Conservation (phyloP, 2,888 invertebrate genomes). For the Crocallis elinguaria region DNA sequence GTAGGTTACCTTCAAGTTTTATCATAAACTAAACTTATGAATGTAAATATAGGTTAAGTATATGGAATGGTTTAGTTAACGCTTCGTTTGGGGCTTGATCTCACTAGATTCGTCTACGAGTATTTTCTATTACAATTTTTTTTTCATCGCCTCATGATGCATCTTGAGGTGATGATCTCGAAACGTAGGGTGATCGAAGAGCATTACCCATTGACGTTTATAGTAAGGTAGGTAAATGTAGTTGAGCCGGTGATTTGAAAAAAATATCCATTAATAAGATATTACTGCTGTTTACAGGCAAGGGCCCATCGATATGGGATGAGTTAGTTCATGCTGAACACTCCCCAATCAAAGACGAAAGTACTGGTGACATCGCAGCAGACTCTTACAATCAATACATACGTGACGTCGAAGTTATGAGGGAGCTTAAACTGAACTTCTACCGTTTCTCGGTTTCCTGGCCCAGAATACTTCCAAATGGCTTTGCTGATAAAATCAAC, state of each 20-base stretch:
- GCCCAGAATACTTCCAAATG: constrained; percentile 87
- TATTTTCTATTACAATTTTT: too few species aligned
- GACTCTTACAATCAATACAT: constrained; percentile 87
- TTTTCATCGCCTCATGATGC: too few species aligned
- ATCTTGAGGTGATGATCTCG: too few species aligned
- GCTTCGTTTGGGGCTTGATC: too few species aligned
- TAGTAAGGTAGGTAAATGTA: neutral
- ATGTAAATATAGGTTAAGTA: too few species aligned
- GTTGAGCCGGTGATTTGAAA: neutral
- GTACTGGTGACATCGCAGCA: constrained; percentile 85
- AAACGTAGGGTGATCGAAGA: too few species aligned
- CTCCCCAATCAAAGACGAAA: constrained; percentile 54
- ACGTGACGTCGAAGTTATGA: constrained; percentile 76
- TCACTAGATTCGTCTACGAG: too few species aligned
- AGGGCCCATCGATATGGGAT: constrained; percentile 86
- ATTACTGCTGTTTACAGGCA: constrained; percentile 69
- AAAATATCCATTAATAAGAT: neutral
- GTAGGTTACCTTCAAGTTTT: too few species aligned
- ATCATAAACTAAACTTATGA: too few species aligned
- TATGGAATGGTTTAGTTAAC: too few species aligned
- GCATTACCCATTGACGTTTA: neutral
- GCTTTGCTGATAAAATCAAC: constrained; percentile 80
- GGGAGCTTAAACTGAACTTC: constrained; percentile 74
- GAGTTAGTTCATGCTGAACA: constrained; percentile 51
- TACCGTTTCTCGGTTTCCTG: constrained; percentile 87